Percentiles rank a stretch among this genome's conserved stretches.
Conservation (phyloP, 1,140 invertebrate species). For the Aleiodes sp. region DNA sequence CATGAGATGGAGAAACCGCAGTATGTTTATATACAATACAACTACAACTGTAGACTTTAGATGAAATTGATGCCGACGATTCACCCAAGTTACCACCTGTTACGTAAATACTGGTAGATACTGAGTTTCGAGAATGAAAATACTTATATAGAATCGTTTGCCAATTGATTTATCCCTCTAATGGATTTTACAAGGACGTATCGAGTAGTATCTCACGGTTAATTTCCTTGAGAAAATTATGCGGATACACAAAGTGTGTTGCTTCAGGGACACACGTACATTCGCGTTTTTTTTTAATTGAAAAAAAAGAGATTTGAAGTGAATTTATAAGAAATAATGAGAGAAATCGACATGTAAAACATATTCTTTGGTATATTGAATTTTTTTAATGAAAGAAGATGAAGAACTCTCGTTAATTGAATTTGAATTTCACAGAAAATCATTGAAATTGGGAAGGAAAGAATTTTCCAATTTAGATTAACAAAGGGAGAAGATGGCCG, state of each 20-base stretch:
- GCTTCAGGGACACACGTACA: background rate
- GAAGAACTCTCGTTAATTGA: too few relatives aligned
- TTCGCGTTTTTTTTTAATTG: too few relatives aligned
- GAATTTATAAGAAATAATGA: too few relatives aligned
- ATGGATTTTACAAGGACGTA: conserved; percentile 36
- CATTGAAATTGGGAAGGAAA: too few relatives aligned
- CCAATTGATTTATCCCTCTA: conserved; percentile 51
- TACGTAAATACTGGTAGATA: conserved; percentile 57
- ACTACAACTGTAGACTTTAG: conserved; percentile 10
- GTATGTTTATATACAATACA: conserved; percentile 11
- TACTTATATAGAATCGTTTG: conserved; percentile 28
- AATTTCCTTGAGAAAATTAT: conserved; percentile 26
- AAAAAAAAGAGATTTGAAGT: too few relatives aligned
- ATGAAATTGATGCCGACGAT: conserved; percentile 3
- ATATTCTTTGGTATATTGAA: too few relatives aligned
- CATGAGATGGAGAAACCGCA: conserved; percentile 34
- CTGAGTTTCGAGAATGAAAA: conserved; percentile 19
- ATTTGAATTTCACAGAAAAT: too few relatives aligned
- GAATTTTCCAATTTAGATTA: too few relatives aligned
- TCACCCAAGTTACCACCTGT: conserved; percentile 51
- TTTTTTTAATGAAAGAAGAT: too few relatives aligned
- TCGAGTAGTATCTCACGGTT: conserved; percentile 10
- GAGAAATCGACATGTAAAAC: too few relatives aligned
- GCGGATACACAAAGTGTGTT: conserved; percentile 8
- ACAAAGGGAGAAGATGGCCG: too few relatives aligned